Base-by-base conservation (phyloP, 2,888 invertebrate species). In the Pyrrhosoma nymphula region DNA sequence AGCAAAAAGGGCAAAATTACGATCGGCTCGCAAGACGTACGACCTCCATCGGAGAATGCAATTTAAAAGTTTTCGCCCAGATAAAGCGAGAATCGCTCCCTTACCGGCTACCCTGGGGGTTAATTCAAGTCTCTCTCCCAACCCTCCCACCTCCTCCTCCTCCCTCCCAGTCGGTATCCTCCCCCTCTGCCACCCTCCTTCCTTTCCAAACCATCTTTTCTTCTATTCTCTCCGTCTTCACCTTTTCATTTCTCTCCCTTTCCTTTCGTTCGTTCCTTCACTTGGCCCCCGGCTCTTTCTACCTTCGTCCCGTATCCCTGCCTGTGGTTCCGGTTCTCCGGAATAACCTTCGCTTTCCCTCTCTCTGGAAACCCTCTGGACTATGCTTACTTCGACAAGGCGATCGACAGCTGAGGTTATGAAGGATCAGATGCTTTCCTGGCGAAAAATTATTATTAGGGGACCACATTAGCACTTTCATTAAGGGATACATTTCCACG, bases 11-110 rank as follows among this genome's bases (percentile, higher is more conserved):
- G 93, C 93, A 47, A 93, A 93, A 93, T 93, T 93, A 69, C 90
- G 93, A 55, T 89, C 89, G 89, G 55, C 69, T 69, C 69, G 93
- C 47, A 93, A 93, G 93, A 93, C 93, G 93, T 75, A 93, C 93
- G 93, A 63, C 93, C 47, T 93, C 93, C 93, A 93, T 93, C 69
- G 75, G 93, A 93, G 93, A 93, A 93, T 93, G 93, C 93, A 93
- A 93, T 93, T 93, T 93, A 93, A 93, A 93, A 93, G 93, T 93
- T 93, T 93, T 39, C 63, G 69, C 82, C 47, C 93, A 93, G 93
- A 93, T 93, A 93, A 60, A 93, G 93, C 93, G 93, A 93, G 69
- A 47, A 75, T 93, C 89, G 47, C 89, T 89, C 55, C 89, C 89
- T 93, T 82, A 82, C 69, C 63, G 63, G 60, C 47, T 60, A 30